These are phyloP conservation scores for Saccostrea echinata DNA, from an alignment of 1,140 invertebrate species.

Conservation along the genomic window DNA sequence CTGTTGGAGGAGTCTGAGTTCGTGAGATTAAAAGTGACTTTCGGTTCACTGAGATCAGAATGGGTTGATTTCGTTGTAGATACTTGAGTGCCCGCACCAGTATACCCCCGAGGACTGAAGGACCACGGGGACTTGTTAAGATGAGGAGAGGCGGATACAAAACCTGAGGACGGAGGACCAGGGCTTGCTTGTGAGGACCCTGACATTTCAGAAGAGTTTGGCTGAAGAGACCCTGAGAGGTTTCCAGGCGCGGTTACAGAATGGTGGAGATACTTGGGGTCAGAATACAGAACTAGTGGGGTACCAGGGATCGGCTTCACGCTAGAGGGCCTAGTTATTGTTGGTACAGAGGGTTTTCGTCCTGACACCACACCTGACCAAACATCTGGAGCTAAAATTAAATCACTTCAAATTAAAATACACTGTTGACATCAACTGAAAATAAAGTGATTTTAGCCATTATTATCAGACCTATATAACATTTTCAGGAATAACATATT, in stretches of 20 bases:
- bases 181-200: neutral
- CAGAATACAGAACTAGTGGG: neutral
- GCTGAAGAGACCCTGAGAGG: neutral
- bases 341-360: constrained; percentile 58
- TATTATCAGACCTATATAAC: no score
- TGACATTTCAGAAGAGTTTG: neutral
- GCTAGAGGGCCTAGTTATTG: constrained; percentile 13
- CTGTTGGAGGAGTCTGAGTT: constrained; percentile 61
- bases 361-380: constrained; percentile 74
- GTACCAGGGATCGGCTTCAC: constrained; percentile 66
- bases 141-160: neutral
- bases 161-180: neutral
- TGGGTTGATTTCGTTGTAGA: neutral
- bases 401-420: neutral
- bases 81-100: neutral
- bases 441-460: no score
- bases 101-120: neutral
- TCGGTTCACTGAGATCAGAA: constrained; percentile 32
- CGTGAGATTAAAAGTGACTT: constrained; percentile 65
- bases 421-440: no score
- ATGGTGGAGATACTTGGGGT: neutral
- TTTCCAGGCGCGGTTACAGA: neutral
- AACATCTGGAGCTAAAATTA: constrained; percentile 62
- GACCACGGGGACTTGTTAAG: constrained; percentile 15
- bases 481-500: no score